Evolutionary conservation across 2,888 invertebrate species (phyloP).

Genomic region (Microchrysa polita): DNA sequence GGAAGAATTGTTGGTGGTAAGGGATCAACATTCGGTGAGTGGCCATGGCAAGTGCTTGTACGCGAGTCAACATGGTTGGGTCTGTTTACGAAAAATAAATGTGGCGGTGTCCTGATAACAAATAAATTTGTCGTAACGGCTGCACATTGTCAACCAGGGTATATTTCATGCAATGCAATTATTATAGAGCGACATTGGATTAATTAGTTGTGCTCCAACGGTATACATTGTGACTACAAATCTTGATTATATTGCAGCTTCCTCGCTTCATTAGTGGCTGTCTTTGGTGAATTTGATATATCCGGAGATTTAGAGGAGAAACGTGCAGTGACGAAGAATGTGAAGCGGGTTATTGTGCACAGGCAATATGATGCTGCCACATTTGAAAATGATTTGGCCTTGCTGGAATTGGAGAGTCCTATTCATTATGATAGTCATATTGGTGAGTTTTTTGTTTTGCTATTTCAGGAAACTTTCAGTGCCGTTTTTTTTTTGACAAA

Average conservation of each 20-base stretch:
- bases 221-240: not conserved
- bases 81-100: conserved; percentile 93
- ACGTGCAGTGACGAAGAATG: conserved; percentile 82
- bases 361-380: conserved; percentile 89
- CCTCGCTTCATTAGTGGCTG: conserved; percentile 87
- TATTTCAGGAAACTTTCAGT: too few species aligned
- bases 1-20: conserved; percentile 92
- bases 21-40: conserved; percentile 85
- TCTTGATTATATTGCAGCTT: conserved; percentile 66
- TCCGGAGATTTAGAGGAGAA: conserved; percentile 83
- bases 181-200: not conserved
- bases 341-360: conserved; percentile 87
- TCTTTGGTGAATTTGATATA: conserved; percentile 91
- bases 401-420: conserved; percentile 84
- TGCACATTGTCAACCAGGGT: conserved; percentile 96
- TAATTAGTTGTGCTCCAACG: not conserved
- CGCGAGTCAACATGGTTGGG: conserved; percentile 94
- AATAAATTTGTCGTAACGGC: conserved; percentile 89
- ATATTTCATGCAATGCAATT: conserved; percentile 55
- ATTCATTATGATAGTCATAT: conserved; percentile 87
- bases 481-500: too few species aligned
- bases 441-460: too few species aligned
- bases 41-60: conserved; percentile 94
- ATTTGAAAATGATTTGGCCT: conserved; percentile 90
- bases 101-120: conserved; percentile 92